Evolutionary conservation across 2,888 invertebrate species (phyloP).

Genomic region (Sphaerophoria rueppellii): DNA sequence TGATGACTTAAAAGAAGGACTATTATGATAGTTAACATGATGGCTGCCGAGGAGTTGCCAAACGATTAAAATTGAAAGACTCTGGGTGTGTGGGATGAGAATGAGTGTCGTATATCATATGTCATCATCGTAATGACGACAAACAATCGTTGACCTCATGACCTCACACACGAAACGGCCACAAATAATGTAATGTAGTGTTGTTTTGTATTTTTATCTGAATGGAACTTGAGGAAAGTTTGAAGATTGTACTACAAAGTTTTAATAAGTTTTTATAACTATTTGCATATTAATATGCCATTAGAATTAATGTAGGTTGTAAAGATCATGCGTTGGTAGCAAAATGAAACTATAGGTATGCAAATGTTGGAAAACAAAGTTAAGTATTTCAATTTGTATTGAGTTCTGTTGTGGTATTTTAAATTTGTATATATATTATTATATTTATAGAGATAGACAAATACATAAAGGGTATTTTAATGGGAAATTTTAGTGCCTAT

Average conservation of each 20-base stretch:
- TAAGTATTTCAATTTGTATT: not conserved
- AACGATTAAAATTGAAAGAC: constrained; percentile 11
- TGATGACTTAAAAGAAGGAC: constrained; percentile 58
- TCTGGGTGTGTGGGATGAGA: not conserved
- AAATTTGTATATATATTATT: too few relatives aligned
- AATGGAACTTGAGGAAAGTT: constrained; percentile 5
- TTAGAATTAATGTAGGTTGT: not conserved
- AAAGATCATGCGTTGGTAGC: too few relatives aligned
- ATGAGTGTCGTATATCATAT: constrained; percentile 20
- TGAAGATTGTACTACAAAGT: constrained; percentile 1
- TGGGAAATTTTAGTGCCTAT: too few relatives aligned
- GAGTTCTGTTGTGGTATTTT: too few relatives aligned
- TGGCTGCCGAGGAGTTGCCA: constrained; percentile 26
- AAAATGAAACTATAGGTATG: too few relatives aligned
- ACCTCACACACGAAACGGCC: not conserved
- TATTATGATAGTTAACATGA: constrained; percentile 47
- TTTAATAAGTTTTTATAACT: constrained; percentile 8
- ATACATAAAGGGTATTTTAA: too few relatives aligned
- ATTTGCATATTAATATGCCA: constrained; percentile 13
- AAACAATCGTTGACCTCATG: constrained; percentile 16
- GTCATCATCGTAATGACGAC: not conserved
- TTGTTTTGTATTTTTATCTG: not conserved
- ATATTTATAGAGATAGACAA: too few relatives aligned
- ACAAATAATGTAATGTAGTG: not conserved
- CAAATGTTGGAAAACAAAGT: not conserved